Evolutionary conservation across 2,797 vertebrate species (phyloP).

Genomic region (Muscicapa comitata): DNA sequence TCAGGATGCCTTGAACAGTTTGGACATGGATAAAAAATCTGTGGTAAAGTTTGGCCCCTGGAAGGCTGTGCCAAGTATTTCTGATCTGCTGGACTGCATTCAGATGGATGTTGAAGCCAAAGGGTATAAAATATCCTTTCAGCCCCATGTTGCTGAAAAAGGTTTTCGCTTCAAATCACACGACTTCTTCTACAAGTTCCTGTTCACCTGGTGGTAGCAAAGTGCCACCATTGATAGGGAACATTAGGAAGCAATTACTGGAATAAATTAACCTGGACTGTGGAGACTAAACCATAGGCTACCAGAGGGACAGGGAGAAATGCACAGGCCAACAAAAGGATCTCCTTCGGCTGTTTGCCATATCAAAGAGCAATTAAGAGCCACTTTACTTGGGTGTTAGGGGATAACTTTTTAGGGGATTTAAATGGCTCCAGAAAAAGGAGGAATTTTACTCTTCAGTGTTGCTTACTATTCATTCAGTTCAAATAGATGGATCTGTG

Average conservation of each 20-base stretch:
- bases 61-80: conserved; percentile 74
- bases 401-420: not conserved
- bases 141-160: conserved; percentile 72
- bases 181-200: conserved; percentile 82
- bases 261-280: not conserved
- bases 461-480: not conserved
- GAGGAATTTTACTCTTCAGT: not conserved
- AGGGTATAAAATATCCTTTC: conserved; percentile 81
- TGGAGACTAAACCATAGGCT: not conserved
- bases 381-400: not conserved
- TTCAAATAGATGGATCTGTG: not conserved
- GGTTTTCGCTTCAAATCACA: conserved; percentile 79
- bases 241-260: not conserved
- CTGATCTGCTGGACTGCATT: conserved; percentile 87
- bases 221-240: not conserved
- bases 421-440: not conserved
- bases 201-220: conserved; percentile 90
- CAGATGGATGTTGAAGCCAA: conserved; percentile 82
- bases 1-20: conserved; percentile 72
- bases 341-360: not conserved
- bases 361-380: not conserved
- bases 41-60: conserved; percentile 93
- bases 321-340: accelerated
- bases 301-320: not conserved
- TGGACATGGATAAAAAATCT: conserved; percentile 82